Conservation (phyloP, 2,113 vertebrate species). For the Pholis gunnellus region DNA sequence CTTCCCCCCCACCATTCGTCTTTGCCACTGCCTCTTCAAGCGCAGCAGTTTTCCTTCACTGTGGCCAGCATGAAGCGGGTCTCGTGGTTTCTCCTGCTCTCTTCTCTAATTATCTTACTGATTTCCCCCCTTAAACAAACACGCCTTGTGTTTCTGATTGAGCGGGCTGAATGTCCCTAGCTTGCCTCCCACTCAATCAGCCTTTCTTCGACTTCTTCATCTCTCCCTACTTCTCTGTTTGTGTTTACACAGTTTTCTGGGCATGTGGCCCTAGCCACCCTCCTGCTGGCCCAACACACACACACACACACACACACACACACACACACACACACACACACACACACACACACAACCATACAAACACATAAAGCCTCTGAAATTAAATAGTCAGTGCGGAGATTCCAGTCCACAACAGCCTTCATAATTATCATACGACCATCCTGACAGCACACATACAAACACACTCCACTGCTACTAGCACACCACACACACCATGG, state of each 20-base stretch:
- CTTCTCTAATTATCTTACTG: slow-evolving; percentile 49
- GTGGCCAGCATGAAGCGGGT: slow-evolving; percentile 53
- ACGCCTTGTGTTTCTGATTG: slow-evolving; percentile 58
- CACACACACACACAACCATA: slow-evolving; percentile 6
- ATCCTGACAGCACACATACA: slow-evolving; percentile 11
- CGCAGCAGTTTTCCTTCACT: slow-evolving; percentile 53
- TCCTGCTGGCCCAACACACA: slow-evolving; percentile 50
- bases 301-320: slow-evolving; percentile 8
- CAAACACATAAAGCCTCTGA: slow-evolving; percentile 35
- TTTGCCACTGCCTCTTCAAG: slow-evolving; percentile 51
- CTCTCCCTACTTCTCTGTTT: slow-evolving; percentile 32
- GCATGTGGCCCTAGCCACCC: slow-evolving; percentile 50
- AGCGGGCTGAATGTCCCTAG: slow-evolving; percentile 37
- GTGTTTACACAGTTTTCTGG: slow-evolving; percentile 58
- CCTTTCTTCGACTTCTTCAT: slow-evolving; percentile 28
- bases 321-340: slow-evolving; percentile 8
- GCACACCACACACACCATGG: background rate
- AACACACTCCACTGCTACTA: background rate
- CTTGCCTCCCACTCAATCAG: slow-evolving; percentile 53
- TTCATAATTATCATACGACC: slow-evolving; percentile 21
- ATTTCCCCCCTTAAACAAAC: slow-evolving; percentile 56
- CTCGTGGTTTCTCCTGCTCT: slow-evolving; percentile 52
- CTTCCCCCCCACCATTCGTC: slow-evolving; percentile 57
- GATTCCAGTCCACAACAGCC: slow-evolving; percentile 22
- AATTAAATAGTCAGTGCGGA: slow-evolving; percentile 35